Base-by-base conservation (phyloP, 2,888 invertebrate species). In the Adineta ricciae region DNA sequence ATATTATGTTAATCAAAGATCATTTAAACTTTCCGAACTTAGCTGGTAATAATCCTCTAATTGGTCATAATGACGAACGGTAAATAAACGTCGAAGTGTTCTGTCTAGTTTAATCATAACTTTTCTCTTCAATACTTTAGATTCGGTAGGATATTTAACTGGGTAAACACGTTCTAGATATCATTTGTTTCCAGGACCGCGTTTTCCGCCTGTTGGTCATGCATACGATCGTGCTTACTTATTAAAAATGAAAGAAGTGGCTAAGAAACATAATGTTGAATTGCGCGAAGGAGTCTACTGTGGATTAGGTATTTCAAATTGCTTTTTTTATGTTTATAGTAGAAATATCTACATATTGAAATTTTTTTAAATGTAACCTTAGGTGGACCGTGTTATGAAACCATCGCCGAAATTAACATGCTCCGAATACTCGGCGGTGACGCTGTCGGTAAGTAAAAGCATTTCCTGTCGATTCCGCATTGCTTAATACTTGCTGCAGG, bases 381-480 rank as follows among this genome's bases (percentile, higher is more conserved):
- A 27, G 96, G 95, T 2, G 98, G 98, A 0, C 98, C 98, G 0
- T 95, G 94, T 90, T 99, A 91, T 88, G 98, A 99, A 91, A 97
- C 97, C 0, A 95, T 97, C 0, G 96, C 97, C 0, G 98, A 99
- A 91, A 92, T 96, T 85, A 93, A 92, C 82, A 94, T 96, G 92
- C 91, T 97, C 85, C 93, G 93, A 88, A 93, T 94, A 91, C 91
- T 96, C 78, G 92, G 92, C 24, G 91, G 89, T 5, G 92, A 92
- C 88, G 90, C 91, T n/a, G 90, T 91, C 86, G 91, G 92, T 78
- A 78, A 36, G 73, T 2, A 32, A 11, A 11, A 46, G 5, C 11
- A 5, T 46, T 46, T 46, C 11, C 11, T 46, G 8, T 46, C 11
- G 8, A 46, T 46, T 5, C 46, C 8, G 8, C 5, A 46, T 8